phyloP scores from a whole-genome alignment of 2,888 invertebrate species.

The Tenthredo distinguenda region DNA sequence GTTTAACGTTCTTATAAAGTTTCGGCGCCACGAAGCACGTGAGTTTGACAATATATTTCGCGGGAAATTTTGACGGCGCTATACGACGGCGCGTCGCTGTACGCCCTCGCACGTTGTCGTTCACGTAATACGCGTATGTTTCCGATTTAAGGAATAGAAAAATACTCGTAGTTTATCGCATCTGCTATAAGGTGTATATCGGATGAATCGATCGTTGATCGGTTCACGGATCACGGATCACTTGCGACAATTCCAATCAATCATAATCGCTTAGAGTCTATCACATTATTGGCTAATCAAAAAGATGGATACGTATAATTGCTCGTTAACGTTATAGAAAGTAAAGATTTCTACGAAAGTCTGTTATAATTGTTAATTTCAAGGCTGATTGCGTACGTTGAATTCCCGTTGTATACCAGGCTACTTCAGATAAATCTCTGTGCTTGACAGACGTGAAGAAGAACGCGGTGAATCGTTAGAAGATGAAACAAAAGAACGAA shows the following conservation, averaged over 20 bases:
- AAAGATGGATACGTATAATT: constrained; percentile 21
- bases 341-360: constrained; percentile 43
- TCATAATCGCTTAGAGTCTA: background rate
- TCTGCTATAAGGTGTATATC: background rate
- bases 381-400: constrained; percentile 42
- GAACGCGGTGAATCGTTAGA: background rate
- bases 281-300: background rate
- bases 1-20: constrained; percentile 22
- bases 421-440: constrained; percentile 34
- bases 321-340: constrained; percentile 38
- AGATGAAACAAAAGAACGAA: background rate
- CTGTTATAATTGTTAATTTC: constrained; percentile 45
- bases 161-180: no score
- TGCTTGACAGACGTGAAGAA: constrained; percentile 35
- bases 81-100: constrained; percentile 66
- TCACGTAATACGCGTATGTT: no score
- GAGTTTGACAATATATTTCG: constrained; percentile 73
- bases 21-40: constrained; percentile 63
- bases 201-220: background rate
- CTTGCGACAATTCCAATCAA: constrained; percentile 20
- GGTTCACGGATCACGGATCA: constrained; percentile 16
- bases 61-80: constrained; percentile 68
- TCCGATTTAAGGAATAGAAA: background rate
- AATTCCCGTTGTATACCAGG: constrained; percentile 1
- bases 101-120: constrained; percentile 32